These are phyloP conservation scores for Paramormyrops kingsleyae DNA, from an alignment of 2,113 vertebrate species.

Conservation along the genomic window DNA sequence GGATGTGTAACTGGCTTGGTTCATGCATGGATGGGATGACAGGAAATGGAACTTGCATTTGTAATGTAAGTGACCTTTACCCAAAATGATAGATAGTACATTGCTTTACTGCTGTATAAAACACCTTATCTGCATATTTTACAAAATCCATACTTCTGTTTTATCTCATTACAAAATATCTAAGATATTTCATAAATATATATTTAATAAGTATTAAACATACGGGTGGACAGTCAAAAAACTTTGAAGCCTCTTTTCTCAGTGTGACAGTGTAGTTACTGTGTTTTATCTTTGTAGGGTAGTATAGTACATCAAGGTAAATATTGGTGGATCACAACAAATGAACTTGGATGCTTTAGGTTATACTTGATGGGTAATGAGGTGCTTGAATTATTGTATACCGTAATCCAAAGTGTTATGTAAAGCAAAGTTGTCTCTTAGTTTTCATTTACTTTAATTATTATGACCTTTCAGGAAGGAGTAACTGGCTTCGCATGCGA, in stretches of 20 bases:
- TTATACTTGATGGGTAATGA: neutral
- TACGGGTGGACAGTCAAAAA: neutral
- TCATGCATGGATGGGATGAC: conserved; percentile 71
- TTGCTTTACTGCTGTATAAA: neutral
- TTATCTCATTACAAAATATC: neutral
- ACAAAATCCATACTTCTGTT: neutral
- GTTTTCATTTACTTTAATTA: neutral
- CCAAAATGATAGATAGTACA: neutral
- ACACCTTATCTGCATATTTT: neutral
- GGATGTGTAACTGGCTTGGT: conserved; percentile 71
- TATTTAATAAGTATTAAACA: neutral
- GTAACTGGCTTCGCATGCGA: conserved; percentile 81
- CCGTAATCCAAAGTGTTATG: neutral
- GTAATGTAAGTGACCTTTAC: conserved; percentile 64
- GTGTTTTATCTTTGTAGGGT: neutral
- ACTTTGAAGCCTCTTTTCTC: neutral
- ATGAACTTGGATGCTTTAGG: neutral
- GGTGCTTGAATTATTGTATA: neutral
- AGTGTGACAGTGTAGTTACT: neutral
- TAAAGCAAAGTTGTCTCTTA: neutral
- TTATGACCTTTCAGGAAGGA: conserved; percentile 60
- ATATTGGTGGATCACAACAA: neutral
- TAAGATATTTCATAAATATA: neutral
- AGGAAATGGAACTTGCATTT: conserved; percentile 82
- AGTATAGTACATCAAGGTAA: neutral